Percentiles rank a stretch among this genome's conserved stretches.
Conservation (phyloP, 2,888 invertebrate genomes). For the Orchesellides sinensis region DNA sequence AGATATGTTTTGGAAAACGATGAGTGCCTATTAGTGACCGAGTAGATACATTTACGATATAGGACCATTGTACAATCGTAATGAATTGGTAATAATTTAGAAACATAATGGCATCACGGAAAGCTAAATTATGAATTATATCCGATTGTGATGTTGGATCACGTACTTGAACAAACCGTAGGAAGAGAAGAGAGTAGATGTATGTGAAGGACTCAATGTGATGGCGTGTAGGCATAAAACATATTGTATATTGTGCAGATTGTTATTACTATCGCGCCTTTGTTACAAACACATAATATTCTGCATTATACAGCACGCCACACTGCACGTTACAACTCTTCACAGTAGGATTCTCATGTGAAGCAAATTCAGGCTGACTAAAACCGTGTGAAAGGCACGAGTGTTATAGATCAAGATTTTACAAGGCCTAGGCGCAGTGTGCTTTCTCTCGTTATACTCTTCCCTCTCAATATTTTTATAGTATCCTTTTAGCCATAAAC, state of each 20-base stretch:
- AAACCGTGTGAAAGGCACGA: constrained; percentile 28
- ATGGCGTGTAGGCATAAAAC: not conserved
- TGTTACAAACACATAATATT: not conserved
- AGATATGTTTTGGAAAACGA: no score
- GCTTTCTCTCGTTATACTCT: not conserved
- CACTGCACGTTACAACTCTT: not conserved
- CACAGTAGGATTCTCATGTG: constrained; percentile 19
- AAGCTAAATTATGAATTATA: constrained; percentile 45
- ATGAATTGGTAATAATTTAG: constrained; percentile 40
- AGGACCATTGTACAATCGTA: not conserved
- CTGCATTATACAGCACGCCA: not conserved
- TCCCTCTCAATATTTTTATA: not conserved
- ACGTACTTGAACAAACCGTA: constrained; percentile 16
- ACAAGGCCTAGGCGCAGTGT: constrained; percentile 8
- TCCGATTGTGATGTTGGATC: constrained; percentile 3
- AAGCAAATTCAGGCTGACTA: constrained; percentile 27
- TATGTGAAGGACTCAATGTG: not conserved
- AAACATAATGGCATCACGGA: constrained; percentile 32
- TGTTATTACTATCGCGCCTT: constrained; percentile 13
- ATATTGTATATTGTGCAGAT: constrained; percentile 3
- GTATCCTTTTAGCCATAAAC: no score
- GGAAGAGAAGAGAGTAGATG: not conserved
- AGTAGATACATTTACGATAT: not conserved
- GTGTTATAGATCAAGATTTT: constrained; percentile 37
- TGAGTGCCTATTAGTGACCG: no score